These are phyloP conservation scores for Pyrgilauda ruficollis DNA, from an alignment of 2,113 vertebrate species.

Conservation along the genomic window DNA sequence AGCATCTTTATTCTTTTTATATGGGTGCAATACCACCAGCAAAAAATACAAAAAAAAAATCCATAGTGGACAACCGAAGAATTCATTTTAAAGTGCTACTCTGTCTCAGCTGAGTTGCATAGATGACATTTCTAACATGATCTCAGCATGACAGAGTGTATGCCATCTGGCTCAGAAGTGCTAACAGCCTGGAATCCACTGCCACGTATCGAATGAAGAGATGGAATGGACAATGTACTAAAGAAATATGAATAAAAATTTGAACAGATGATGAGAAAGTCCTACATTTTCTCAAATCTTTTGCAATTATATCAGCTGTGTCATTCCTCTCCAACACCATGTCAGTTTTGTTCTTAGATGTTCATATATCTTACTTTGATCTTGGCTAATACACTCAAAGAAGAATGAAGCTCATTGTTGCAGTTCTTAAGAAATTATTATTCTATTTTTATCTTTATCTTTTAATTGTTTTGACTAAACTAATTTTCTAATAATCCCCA, in stretches of 20 bases:
- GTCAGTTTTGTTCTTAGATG: neutral
- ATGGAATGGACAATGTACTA: conserved; percentile 32
- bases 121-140: conserved; percentile 58
- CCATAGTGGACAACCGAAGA: neutral
- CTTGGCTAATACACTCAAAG: neutral
- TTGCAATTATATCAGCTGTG: neutral
- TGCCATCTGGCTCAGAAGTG: conserved; percentile 63
- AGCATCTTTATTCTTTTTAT: neutral
- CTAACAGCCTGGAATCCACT: conserved; percentile 58
- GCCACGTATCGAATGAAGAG: neutral
- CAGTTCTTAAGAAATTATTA: conserved; percentile 21
- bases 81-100: conserved; percentile 22
- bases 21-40: neutral
- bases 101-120: conserved; percentile 11
- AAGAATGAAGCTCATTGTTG: neutral
- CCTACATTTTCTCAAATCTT: neutral
- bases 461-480: conserved; percentile 49
- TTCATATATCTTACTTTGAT: neutral
- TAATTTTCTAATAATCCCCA: conserved; percentile 39
- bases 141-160: conserved; percentile 54
- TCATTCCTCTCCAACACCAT: neutral
- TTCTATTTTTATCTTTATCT: conserved; percentile 45
- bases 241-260: conserved; percentile 23
- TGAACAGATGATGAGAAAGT: neutral
- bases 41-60: neutral